Evolutionary conservation across 2,888 invertebrate species (phyloP).

Genomic region (Mesochorus sp.): DNA sequence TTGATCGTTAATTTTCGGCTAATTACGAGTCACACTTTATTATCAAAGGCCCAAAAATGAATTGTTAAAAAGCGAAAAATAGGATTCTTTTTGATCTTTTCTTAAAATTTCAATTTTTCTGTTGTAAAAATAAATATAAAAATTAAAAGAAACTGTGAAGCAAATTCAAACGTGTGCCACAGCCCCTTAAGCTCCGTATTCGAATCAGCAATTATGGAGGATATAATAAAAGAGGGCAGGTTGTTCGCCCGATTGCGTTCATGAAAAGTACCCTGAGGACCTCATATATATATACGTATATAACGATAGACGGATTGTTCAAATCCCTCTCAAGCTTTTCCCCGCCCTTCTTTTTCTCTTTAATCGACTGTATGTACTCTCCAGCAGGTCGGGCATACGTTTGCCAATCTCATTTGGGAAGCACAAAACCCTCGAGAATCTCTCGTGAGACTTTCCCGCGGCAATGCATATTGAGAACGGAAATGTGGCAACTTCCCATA

Average conservation of each 20-base stretch:
- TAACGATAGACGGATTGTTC: constrained; percentile 72
- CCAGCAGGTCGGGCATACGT: constrained; percentile 40
- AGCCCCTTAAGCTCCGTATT: constrained; percentile 8
- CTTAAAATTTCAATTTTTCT: too few species aligned
- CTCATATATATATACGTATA: constrained; percentile 42
- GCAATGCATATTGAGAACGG: background rate
- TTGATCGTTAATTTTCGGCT: too few species aligned
- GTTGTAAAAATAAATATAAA: too few species aligned
- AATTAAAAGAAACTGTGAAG: too few species aligned
- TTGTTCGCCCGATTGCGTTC: constrained; percentile 47
- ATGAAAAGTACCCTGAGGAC: constrained; percentile 64
- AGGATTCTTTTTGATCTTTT: too few species aligned
- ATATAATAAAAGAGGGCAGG: constrained; percentile 49
- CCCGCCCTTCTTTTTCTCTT: constrained; percentile 20
- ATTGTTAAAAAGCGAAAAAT: too few species aligned
- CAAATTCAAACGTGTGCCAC: background rate
- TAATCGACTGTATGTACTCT: constrained; percentile 29
- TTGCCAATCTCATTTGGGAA: constrained; percentile 40
- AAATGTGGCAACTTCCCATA: constrained; percentile 10
- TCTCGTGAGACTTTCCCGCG: constrained; percentile 13
- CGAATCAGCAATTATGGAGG: constrained; percentile 49
- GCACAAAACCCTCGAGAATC: constrained; percentile 34
- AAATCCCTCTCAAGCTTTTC: constrained; percentile 45
- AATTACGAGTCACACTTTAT: too few species aligned
- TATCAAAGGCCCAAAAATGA: too few species aligned